Evolutionary conservation across 2,113 vertebrate genomes (phyloP).

Genomic region (Ceratotherium simum): DNA sequence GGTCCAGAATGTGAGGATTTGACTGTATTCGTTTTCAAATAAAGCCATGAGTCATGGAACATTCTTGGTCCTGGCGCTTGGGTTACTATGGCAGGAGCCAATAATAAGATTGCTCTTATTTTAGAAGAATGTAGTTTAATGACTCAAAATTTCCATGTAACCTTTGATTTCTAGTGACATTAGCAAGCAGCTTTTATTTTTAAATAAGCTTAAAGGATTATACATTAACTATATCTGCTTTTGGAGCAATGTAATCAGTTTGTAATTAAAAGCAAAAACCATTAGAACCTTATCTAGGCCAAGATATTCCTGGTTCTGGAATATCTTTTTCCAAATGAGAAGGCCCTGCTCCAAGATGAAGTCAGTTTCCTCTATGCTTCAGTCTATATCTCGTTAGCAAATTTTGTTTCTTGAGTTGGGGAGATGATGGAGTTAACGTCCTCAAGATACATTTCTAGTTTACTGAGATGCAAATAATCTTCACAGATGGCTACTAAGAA

Average conservation of each 20-base stretch:
- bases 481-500: conserved; percentile 27
- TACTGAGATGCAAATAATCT: not conserved
- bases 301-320: not conserved
- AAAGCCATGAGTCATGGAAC: conserved; percentile 55
- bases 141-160: conserved; percentile 28
- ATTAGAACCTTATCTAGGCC: not conserved
- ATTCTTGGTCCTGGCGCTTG: conserved; percentile 26
- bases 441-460: conserved; percentile 36
- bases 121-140: conserved; percentile 29
- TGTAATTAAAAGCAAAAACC: conserved; percentile 16
- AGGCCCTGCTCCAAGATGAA: not conserved
- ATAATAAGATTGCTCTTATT: conserved; percentile 35
- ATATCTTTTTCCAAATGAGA: not conserved
- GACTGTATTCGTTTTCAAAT: conserved; percentile 60
- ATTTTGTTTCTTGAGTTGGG: not conserved
- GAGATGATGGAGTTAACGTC: not conserved
- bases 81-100: not conserved
- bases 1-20: conserved; percentile 42
- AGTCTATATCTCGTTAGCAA: not conserved
- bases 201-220: conserved; percentile 34
- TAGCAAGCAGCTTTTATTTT: conserved; percentile 19
- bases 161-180: not conserved
- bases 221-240: not conserved
- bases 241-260: not conserved
- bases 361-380: not conserved